Base-by-base conservation (phyloP, 2,113 vertebrate species). In the Zootoca vivipara region DNA sequence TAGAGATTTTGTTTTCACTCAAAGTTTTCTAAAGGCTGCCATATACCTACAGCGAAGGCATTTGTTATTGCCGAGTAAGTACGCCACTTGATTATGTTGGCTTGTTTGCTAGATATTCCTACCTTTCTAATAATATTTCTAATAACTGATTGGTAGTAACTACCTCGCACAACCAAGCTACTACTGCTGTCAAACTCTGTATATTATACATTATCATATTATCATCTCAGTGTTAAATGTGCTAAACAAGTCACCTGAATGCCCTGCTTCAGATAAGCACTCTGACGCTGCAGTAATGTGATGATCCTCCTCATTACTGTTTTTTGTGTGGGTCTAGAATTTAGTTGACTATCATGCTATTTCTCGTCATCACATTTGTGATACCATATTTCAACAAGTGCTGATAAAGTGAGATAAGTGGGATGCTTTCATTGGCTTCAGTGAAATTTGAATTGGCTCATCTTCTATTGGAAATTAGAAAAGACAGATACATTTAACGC, bases 401-500 rank as follows among this genome's bases (percentile, higher is more conserved):
- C 18, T 24, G 26, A 62, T 82, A 82, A 81, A 64, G 13, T 22
- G 22, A 20, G 2, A 38, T 18, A 18, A 52, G 65, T 20, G 22
- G 2, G 26, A 22, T 52, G 16, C 4, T 83, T 69, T 26, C 62
- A 62, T 10, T 70, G 26, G 33, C 10, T 42, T 30, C 64, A 67
- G 12, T 26, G 22, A 40, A 38, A 28, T 72, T 33, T 52, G 30
- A 70, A 70, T 72, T 84, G 56, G n/a, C 7, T 91, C 28, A 65
- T 80, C 46, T 88, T 91, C 83, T 75, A 87, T 6, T 67, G 78
- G 75, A 81, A 46, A 73, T 73, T 79, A 65, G 38, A 72, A 74
- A 86, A 42, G 30, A n/a, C 40, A 88, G 58, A 62, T 22, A 35
- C 26, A 72, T 85, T 92, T 73, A 78, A 40, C 33, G 72, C 15